phyloP scores from a whole-genome alignment of 2,797 vertebrate species.

The Ptychadena robeensis region DNA sequence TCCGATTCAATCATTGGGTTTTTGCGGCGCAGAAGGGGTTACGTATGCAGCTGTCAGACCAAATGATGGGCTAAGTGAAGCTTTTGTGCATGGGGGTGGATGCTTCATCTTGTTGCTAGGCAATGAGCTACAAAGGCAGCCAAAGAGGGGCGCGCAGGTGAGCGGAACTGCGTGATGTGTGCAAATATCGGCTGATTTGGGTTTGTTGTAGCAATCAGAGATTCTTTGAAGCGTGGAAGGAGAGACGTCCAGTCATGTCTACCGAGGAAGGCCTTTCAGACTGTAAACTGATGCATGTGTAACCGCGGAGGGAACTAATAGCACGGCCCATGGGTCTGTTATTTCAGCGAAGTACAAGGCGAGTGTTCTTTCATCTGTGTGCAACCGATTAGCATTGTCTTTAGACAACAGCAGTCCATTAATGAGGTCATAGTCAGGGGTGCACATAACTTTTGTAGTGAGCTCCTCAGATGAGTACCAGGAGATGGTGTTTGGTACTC shows the following conservation, averaged over 20 bases:
- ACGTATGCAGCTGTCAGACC: conserved; percentile 56
- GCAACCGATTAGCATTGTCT: too few relatives aligned
- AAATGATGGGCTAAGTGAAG: conserved; percentile 51
- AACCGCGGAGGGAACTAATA: conserved; percentile 19
- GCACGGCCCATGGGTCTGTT: conserved; percentile 6
- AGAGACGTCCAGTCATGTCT: conserved; percentile 20
- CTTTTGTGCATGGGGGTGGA: conserved; percentile 57
- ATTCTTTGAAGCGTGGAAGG: conserved; percentile 51
- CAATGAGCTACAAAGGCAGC: conserved; percentile 46
- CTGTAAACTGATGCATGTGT: conserved; percentile 16
- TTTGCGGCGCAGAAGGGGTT: conserved; percentile 5
- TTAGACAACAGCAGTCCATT: too few relatives aligned
- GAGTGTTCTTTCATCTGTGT: neutral
- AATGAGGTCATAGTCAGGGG: too few relatives aligned
- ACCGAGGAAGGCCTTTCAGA: conserved; percentile 37
- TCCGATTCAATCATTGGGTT: neutral
- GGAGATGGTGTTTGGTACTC: too few relatives aligned
- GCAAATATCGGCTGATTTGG: conserved; percentile 59
- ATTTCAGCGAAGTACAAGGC: conserved; percentile 10
- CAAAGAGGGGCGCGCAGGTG: conserved; percentile 52
- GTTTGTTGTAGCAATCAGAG: conserved; percentile 38
- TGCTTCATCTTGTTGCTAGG: conserved; percentile 52
- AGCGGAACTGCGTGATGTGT: conserved; percentile 53
- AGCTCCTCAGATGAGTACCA: too few relatives aligned
- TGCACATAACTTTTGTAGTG: too few relatives aligned